phyloP scores from a whole-genome alignment of 2,888 invertebrate genomes.

The Exephanes ischioxanthus region DNA sequence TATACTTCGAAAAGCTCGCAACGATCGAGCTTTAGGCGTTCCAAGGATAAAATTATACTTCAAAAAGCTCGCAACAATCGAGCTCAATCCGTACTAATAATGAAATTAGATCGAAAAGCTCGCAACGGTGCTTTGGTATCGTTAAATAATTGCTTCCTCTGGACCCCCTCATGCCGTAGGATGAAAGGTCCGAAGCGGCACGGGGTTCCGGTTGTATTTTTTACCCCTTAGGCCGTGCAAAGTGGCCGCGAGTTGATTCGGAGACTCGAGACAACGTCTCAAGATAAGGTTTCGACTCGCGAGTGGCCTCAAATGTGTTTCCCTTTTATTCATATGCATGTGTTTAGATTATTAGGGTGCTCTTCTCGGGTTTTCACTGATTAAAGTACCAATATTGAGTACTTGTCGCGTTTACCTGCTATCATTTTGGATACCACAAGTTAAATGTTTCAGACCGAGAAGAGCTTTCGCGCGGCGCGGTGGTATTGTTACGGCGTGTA shows the following conservation, averaged over 20 bases:
- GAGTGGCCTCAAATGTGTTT: not conserved
- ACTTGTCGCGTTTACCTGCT: not conserved
- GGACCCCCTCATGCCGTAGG: not conserved
- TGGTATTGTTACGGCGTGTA: not conserved
- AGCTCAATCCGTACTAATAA: not conserved
- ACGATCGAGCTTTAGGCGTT: too few relatives aligned
- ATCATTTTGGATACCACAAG: not conserved
- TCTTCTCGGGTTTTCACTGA: not conserved
- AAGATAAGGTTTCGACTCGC: not conserved
- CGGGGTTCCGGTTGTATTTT: conserved; percentile 9
- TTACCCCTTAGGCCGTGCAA: not conserved
- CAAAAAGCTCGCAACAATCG: not conserved
- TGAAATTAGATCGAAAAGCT: not conserved
- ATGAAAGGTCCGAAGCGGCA: conserved; percentile 9
- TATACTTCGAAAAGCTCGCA: too few relatives aligned
- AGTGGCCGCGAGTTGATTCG: not conserved
- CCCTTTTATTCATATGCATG: not conserved
- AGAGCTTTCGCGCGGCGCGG: not conserved
- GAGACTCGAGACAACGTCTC: not conserved
- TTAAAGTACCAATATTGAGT: not conserved
- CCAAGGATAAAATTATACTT: not conserved
- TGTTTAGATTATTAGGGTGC: not conserved
- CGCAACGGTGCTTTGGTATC: not conserved
- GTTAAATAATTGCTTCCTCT: not conserved
- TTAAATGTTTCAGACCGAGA: not conserved